Evolutionary conservation across 2,888 invertebrate genomes (phyloP).

Genomic region (Pheosia tremula): DNA sequence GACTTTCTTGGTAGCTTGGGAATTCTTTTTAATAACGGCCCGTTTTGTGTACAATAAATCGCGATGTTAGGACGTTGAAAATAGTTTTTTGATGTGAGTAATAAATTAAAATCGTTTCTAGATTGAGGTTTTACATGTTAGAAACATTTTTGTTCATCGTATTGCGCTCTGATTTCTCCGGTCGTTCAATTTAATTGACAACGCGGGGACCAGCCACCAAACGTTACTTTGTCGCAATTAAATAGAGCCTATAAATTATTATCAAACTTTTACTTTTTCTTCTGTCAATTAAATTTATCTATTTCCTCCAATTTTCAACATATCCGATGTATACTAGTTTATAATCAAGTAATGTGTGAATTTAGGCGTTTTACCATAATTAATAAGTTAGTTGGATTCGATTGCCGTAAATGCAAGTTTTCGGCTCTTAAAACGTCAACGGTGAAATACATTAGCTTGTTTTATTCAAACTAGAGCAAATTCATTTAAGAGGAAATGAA

Average conservation of each 20-base stretch:
- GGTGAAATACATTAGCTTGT: constrained; percentile 7
- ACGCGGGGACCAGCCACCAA: constrained; percentile 14
- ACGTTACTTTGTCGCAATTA: constrained; percentile 42
- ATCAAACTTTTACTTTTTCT: constrained; percentile 40
- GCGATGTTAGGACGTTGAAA: not conserved
- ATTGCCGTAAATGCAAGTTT: constrained; percentile 29
- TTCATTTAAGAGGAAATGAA: not conserved
- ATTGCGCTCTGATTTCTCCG: constrained; percentile 6
- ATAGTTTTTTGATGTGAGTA: not conserved
- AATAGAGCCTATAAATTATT: constrained; percentile 20
- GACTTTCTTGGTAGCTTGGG: constrained; percentile 38
- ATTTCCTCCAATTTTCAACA: constrained; percentile 33
- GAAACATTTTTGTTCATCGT: not conserved
- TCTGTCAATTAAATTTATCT: constrained; percentile 22
- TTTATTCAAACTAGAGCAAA: not conserved
- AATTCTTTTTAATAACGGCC: constrained; percentile 27
- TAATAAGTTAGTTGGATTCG: constrained; percentile 25
- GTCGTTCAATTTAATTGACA: constrained; percentile 10
- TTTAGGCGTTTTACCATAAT: constrained; percentile 45
- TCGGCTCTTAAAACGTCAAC: constrained; percentile 25
- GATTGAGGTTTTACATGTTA: not conserved
- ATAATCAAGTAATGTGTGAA: constrained; percentile 53
- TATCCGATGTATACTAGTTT: constrained; percentile 49
- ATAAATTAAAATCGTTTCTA: not conserved
- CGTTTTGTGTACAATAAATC: not conserved